Percentiles rank a stretch among this genome's conserved stretches.
Conservation (phyloP, 2,113 vertebrate genomes). For the Pteronura brasiliensis region DNA sequence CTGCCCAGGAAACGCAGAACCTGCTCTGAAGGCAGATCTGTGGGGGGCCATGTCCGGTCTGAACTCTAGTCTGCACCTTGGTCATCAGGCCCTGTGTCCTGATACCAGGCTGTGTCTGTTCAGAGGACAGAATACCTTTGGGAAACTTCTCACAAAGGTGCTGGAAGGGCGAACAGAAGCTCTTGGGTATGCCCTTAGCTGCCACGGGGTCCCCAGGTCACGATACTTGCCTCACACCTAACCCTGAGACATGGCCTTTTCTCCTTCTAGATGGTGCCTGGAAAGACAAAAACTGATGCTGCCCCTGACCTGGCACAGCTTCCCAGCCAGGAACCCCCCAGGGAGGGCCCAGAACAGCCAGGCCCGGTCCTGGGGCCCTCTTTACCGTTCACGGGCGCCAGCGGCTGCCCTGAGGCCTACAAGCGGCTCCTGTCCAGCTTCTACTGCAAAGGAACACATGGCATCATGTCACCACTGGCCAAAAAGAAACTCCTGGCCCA, state of each 20-base stretch:
- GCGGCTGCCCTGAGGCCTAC: conserved; percentile 75
- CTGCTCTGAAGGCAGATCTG: background rate
- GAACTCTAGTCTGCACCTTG: background rate
- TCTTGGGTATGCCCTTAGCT: background rate
- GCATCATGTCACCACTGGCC: conserved; percentile 94
- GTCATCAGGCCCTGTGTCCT: background rate
- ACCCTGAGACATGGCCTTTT: background rate
- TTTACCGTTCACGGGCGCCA: background rate
- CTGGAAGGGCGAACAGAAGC: background rate
- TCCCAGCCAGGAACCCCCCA: background rate
- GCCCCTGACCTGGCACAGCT: background rate
- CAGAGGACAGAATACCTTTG: background rate
- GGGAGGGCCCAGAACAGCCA: background rate
- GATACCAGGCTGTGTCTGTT: background rate
- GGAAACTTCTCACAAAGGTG: background rate
- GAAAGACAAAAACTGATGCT: conserved; percentile 22
- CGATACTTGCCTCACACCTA: rapidly evolving
- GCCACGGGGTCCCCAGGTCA: background rate
- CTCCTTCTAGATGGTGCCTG: conserved; percentile 50
- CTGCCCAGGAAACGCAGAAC: no score
- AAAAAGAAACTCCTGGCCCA: conserved; percentile 96
- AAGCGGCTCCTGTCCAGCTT: conserved; percentile 80
- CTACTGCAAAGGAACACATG: conserved; percentile 80
- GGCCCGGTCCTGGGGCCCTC: background rate
- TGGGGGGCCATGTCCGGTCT: rapidly evolving